Base-by-base conservation (phyloP, 2,888 invertebrate genomes). In the Agriopis aurantiaria region DNA sequence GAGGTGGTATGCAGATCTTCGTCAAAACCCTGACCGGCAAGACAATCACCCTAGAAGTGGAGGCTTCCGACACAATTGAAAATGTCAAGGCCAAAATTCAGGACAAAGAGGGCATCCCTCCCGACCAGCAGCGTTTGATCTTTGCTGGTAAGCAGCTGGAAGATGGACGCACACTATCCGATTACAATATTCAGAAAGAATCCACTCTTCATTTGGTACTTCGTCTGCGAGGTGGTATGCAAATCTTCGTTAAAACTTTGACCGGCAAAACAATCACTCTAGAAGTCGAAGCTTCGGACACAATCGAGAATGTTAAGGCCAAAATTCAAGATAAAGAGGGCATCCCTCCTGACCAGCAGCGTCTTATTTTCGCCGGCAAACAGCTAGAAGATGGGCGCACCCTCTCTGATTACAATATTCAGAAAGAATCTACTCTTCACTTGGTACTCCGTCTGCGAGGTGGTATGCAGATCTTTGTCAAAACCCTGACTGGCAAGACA, bases 1-100 rank as follows among this genome's bases (percentile, higher is more conserved):
- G 77, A 9, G 77, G 77, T 51, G 77, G 77, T 69, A 77, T 77
- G 77, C 77, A 77, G n/a, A 77, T 77, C n/a, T 77, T 77, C 60
- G 77, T 77, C 0, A 77, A 77, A 11, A 77, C 77, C 0, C 8
- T 77, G 14, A 77, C 77, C 0, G 77, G 77, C 3, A 77, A 77
- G 8, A 77, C 77, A 0, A 77, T 77, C 8, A 77, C 77, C 0
- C 23, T 77, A 0, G 77, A 77, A n/a, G 77, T 77, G 0, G 77
- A 77, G 55, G 75, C 77, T 8, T 75, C 77, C 0, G 77, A 77
- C 52, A 77, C 77, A 0, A 77, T 77, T 1, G 77, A 77, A 6
- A 77, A 77, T 3, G 77, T 77, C 0, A 77, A 77, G 1, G 77
- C 77, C 0, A 77, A 77, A 65, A 77, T 77, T 17, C 77, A 77